Evolutionary conservation across 2,888 invertebrate genomes (phyloP), one percentile per base, ranked within the genome.

Genomic region (Callosobruchus maculatus): DNA sequence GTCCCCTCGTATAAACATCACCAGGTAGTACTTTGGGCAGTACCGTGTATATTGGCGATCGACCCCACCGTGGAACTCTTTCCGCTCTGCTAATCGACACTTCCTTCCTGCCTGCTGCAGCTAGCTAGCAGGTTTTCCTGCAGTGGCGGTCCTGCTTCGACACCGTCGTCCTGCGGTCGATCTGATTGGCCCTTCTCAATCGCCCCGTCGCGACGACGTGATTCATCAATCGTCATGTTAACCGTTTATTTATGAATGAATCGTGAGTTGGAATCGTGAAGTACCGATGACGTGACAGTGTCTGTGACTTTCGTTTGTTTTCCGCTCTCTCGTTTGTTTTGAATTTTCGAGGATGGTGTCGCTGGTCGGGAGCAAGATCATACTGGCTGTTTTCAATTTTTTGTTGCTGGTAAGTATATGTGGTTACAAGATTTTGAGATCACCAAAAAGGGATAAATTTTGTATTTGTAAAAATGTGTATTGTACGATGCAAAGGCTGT

Each of bases 331-430:
- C 49, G 49, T 7, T 18, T 49, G 21, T 68, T 68, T 21, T 21
- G 13, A 9, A 68, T 1, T 21, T 21, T 21, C 21, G n/a, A 30
- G 30, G 26, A 78, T 78, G 68, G 77, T 85, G 68, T 85, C 85
- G 20, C 79, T 90, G 78, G 88, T 89, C 70, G 90, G 90, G 85
- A 90, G 92, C 74, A 92, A 92, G 88, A 89, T 90, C 78, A 86
- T 93, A 77, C 90, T 93, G 84, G 92, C 92, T 79, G 89, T 90
- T 84, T 92, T 91, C 82, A 93, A 93, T 85, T 90, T 92, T 76
- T 83, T 92, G 79, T 90, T 93, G 85, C 88, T 91, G 85, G 91
- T 91, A 87, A 91, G 91, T 89, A 66, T 26, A 7, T 26, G 7
- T 26, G 7, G 26, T n/a, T n/a, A n/a, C n/a, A n/a, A n/a, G n/a